These are phyloP conservation scores for Apoda limacodes DNA, from an alignment of 2,888 invertebrate genomes.

Conservation along the genomic window DNA sequence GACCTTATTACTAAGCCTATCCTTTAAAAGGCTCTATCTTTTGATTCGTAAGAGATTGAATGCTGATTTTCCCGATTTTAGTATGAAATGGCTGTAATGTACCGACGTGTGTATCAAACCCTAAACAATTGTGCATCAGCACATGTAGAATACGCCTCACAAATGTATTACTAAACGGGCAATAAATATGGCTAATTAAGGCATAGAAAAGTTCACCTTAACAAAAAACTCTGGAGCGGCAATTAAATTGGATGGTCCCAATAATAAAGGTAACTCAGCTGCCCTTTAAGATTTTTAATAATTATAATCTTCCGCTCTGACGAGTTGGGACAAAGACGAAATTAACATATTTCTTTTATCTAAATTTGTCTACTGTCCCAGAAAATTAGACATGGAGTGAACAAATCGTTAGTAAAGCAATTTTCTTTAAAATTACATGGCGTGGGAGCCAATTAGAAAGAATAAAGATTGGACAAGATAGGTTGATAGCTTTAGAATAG, in stretches of 20 bases:
- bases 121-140: background rate
- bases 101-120: no score
- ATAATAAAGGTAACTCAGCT: no score
- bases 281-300: slow-evolving; percentile 57
- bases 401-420: slow-evolving; percentile 46
- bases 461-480: slow-evolving; percentile 24
- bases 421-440: slow-evolving; percentile 51
- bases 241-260: slow-evolving; percentile 39
- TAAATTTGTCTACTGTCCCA: slow-evolving; percentile 56
- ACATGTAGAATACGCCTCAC: slow-evolving; percentile 17
- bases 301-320: slow-evolving; percentile 64
- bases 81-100: no score
- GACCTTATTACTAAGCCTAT: no score
- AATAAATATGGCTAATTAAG: no score
- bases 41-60: no score
- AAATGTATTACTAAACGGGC: no score
- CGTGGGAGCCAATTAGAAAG: slow-evolving; percentile 48
- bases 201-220: slow-evolving; percentile 15
- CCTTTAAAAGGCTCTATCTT: no score
- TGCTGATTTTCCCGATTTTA: no score
- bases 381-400: slow-evolving; percentile 54
- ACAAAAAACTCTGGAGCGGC: no score
- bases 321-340: slow-evolving; percentile 53
- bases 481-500: no score
- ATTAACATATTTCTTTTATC: slow-evolving; percentile 66